Evolutionary conservation across 53 echinoderm and acorn worm species (phyloP).

Genomic region (Echinometra lucunter): DNA sequence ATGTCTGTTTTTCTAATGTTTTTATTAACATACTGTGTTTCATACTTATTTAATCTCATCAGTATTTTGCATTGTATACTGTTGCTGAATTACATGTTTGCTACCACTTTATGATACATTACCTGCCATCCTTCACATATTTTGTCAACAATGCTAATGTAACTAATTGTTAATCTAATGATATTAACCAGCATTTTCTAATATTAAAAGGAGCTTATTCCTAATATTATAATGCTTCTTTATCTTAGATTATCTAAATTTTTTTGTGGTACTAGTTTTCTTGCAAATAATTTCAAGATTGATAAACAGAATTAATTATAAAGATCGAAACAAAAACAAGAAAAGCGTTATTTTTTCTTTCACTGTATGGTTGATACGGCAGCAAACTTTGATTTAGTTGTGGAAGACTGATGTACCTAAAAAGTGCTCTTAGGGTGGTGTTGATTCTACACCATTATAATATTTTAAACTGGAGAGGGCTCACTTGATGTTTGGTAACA

Average conservation of each 20-base stretch:
- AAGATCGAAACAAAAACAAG: too few relatives aligned
- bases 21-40: neutral
- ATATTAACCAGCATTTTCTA: neutral
- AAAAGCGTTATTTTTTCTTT: too few relatives aligned
- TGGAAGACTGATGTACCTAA: too few relatives aligned
- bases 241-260: too few relatives aligned
- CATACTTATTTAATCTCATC: neutral
- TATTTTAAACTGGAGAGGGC: constrained; percentile 33
- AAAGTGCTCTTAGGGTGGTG: too few relatives aligned
- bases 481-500: neutral
- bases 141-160: neutral
- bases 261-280: too few relatives aligned
- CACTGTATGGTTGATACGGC: neutral
- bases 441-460: neutral
- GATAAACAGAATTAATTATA: too few relatives aligned
- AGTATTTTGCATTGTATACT: neutral
- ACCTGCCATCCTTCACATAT: neutral
- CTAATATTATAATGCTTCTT: neutral
- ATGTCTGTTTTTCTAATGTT: neutral
- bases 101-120: neutral
- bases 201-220: neutral
- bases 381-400: neutral
- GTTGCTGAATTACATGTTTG: neutral
- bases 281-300: too few relatives aligned
- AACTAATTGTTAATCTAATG: neutral